These are phyloP conservation scores for Chloroceryle inda DNA, from an alignment of 2,797 vertebrate species.

Conservation along the genomic window DNA sequence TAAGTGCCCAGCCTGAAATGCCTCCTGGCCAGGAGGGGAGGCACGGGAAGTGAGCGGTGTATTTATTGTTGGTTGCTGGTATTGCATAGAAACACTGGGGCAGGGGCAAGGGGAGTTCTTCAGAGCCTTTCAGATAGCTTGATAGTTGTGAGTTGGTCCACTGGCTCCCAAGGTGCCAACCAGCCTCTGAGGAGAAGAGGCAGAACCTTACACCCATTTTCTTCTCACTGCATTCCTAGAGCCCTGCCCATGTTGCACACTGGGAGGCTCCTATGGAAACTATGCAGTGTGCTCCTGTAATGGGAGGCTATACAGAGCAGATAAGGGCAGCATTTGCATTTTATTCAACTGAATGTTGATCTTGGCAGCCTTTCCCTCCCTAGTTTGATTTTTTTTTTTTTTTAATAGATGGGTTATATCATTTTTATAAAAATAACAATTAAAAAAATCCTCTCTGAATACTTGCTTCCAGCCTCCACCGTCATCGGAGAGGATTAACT, in stretches of 20 bases:
- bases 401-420: not conserved
- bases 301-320: not conserved
- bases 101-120: not conserved
- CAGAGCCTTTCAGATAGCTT: not conserved
- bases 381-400: not conserved
- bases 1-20: not conserved
- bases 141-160: not conserved
- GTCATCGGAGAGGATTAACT: not conserved
- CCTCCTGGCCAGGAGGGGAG: not conserved
- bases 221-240: not conserved
- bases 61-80: not conserved
- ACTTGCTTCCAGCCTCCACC: not conserved
- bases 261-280: conserved; percentile 3
- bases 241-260: not conserved
- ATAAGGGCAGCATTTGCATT: not conserved
- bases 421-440: not conserved
- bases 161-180: not conserved
- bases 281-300: not conserved
- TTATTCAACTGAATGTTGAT: not conserved
- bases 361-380: not conserved
- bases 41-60: not conserved
- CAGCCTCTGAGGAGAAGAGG: not conserved
- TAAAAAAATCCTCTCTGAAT: not conserved
- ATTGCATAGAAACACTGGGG: not conserved
- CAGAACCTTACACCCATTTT: not conserved